Base-by-base conservation (phyloP, 2,113 vertebrate genomes). In the Damaliscus lunatus region DNA sequence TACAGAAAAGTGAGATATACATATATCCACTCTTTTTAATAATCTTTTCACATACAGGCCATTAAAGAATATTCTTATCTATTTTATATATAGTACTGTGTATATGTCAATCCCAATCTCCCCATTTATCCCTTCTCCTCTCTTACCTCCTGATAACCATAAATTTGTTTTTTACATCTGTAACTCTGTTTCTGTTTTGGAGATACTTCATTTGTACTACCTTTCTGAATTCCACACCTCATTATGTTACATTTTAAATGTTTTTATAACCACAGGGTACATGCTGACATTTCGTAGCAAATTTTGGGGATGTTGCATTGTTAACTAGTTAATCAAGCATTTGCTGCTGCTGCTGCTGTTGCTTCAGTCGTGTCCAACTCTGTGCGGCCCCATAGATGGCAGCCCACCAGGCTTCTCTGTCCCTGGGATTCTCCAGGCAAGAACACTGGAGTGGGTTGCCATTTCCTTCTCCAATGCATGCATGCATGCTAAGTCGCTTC, bases 291-390 rank as follows among this genome's bases (percentile, higher is more conserved):
- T 81, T 53, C 88, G 11, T 62, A 88, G 59, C 27, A 91, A 31
- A 95, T 96, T 84, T n/a, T 98, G 71, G 43, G 80, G 40, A 14
- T 0, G 15, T 67, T 93, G 97, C 48, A 78, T 87, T 93, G 57
- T 97, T 97, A 84, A 8, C 77, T 95, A 98, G 82, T 96, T 98
- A 98, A 98, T 98, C 97, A 98, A 90, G 53, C 19, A 92, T 10
- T 67, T 81, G 6, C 64, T 36, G 31, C 60, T 64, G 60, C 60
- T 67, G 33, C 31, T 19, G 15, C 16, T 17, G 8, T n/a, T 3
- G 1, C 64, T 67, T 67, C 33, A 36, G 33, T 11, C 1, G 0
- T 67, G 64, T 36, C 64, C 3, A 0, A 67, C 33, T 17, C 7
- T 67, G 62, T n/a, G 62, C 1, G 0, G 4, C 62, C 62, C 33